A percentile compares a stretch with the other conserved stretches of the same genome.
Conservation (phyloP, 1,140 invertebrate species). For the Anastrepha ludens region DNA sequence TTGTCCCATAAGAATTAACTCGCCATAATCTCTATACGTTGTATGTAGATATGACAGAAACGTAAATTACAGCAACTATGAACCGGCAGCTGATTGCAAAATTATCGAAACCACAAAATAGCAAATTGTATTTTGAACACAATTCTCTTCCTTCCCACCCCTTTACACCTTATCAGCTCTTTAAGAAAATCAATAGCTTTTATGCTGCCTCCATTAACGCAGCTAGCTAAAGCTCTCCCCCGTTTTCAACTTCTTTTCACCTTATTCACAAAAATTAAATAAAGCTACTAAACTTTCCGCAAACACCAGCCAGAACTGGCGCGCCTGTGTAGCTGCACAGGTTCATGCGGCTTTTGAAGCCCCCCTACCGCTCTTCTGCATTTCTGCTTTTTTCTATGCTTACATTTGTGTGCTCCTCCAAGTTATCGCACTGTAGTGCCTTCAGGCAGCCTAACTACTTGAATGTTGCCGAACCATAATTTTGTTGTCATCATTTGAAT, state of each 20-base stretch:
- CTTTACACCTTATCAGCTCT: background rate
- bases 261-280: constrained; percentile 1
- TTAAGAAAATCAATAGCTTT: constrained; percentile 39
- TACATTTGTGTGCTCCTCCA: background rate
- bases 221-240: background rate
- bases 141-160: too few relatives aligned
- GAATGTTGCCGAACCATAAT: constrained; percentile 46
- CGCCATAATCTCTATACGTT: too few relatives aligned
- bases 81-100: too few relatives aligned
- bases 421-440: background rate
- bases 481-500: constrained; percentile 53
- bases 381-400: background rate
- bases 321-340: background rate
- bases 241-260: constrained; percentile 35
- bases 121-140: too few relatives aligned
- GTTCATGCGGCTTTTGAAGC: background rate
- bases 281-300: constrained; percentile 48
- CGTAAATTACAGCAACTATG: too few relatives aligned
- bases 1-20: too few relatives aligned
- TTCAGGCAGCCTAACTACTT: constrained; percentile 40
- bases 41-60: too few relatives aligned
- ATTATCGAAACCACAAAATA: too few relatives aligned
- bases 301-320: background rate
- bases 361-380: background rate
- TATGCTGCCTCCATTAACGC: constrained; percentile 21